phyloP scores from a whole-genome alignment of 2,888 invertebrate species.

The Drosophila greeni region DNA sequence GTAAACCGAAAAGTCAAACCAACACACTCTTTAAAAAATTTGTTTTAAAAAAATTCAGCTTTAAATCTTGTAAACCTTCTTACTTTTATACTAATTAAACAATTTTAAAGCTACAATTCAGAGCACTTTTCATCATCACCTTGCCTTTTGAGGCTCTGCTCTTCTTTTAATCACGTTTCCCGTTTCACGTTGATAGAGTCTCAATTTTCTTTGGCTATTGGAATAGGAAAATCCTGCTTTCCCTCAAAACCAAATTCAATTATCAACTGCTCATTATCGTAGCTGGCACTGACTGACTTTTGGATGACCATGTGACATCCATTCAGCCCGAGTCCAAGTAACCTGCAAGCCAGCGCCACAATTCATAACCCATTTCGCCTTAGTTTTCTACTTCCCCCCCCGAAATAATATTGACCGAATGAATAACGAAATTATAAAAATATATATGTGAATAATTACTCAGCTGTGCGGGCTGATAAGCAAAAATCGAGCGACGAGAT shows the following conservation, averaged over 20 bases:
- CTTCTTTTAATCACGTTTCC: background rate
- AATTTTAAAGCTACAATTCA: accelerated
- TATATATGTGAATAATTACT: conserved; percentile 45
- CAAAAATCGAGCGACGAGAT: conserved; percentile 1
- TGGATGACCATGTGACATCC: conserved; percentile 54
- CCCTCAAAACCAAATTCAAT: conserved; percentile 3
- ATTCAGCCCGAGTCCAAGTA: background rate
- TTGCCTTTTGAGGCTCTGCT: background rate
- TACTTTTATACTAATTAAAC: background rate
- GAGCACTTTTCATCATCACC: background rate
- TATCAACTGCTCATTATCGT: conserved; percentile 28
- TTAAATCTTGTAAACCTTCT: background rate
- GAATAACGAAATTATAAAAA: conserved; percentile 44
- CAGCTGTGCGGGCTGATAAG: conserved; percentile 45
- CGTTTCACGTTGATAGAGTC: background rate
- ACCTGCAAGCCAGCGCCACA: conserved; percentile 2
- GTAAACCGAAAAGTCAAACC: background rate
- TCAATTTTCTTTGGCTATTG: conserved; percentile 10
- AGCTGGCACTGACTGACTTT: conserved; percentile 26
- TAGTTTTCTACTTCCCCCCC: conserved; percentile 1
- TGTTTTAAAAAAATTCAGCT: background rate
- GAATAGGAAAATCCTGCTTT: background rate
- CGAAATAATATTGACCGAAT: conserved; percentile 32
- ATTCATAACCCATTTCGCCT: conserved; percentile 11
- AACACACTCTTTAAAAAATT: background rate